A percentile compares a stretch with the other conserved stretches of the same genome.
phyloP scores from a whole-genome alignment of 1,140 invertebrate species.

The Piezodorus guildinii region DNA sequence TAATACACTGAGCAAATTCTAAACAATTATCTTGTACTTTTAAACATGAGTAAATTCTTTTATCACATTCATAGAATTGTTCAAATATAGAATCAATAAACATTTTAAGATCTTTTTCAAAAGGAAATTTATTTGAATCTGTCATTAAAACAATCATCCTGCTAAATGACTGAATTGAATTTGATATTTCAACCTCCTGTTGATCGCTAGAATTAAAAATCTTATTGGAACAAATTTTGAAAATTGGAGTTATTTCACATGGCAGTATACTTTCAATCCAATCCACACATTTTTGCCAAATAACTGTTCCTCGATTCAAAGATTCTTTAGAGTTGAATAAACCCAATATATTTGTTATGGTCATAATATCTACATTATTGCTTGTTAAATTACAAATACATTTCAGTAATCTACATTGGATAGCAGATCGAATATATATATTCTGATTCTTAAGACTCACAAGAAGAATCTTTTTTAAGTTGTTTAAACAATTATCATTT shows the following conservation, averaged over 20 bases:
- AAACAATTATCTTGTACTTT: slow-evolving; percentile 7
- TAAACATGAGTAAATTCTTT: slow-evolving; percentile 5
- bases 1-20: slow-evolving; percentile 1
- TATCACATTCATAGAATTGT: slow-evolving; percentile 6
- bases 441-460: slow-evolving; percentile 27
- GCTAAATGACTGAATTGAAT: neutral
- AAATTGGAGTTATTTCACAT: neutral
- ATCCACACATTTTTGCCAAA: slow-evolving; percentile 23
- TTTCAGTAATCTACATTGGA: slow-evolving; percentile 27
- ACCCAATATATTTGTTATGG: slow-evolving; percentile 22
- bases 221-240: neutral
- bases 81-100: slow-evolving; percentile 1
- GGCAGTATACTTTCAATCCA: slow-evolving; percentile 23
- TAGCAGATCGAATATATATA: slow-evolving; percentile 28
- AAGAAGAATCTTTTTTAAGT: slow-evolving; percentile 25
- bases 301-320: slow-evolving; percentile 21
- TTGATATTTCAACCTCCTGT: neutral
- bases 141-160: slow-evolving; percentile 2
- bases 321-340: slow-evolving; percentile 27
- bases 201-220: neutral
- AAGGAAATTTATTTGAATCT: neutral
- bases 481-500: slow-evolving; percentile 16
- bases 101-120: neutral
- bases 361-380: neutral
- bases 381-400: slow-evolving; percentile 24